A percentile compares a stretch with the other conserved stretches of the same genome.
Conservation (phyloP, 2,888 invertebrate genomes). For the Pomacea canaliculata region DNA sequence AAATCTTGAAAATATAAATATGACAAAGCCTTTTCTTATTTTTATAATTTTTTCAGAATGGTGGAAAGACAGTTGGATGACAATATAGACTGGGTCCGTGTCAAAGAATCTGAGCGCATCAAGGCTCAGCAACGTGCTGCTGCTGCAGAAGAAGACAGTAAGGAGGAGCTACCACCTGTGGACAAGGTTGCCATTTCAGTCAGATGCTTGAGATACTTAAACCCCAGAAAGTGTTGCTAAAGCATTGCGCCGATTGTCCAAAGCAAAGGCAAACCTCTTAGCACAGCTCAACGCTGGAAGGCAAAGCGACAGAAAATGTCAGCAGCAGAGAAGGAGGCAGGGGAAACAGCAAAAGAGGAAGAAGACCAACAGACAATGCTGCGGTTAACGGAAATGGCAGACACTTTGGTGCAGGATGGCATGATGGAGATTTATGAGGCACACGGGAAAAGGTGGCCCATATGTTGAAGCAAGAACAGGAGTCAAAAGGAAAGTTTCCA, state of each 20-base stretch:
- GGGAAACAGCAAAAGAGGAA: slow-evolving; percentile 56
- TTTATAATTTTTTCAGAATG: slow-evolving; percentile 63
- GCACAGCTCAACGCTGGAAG: slow-evolving; percentile 86
- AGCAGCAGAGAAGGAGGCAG: slow-evolving; percentile 56
- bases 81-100: slow-evolving; percentile 83
- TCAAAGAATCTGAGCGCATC: slow-evolving; percentile 55
- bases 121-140: slow-evolving; percentile 28
- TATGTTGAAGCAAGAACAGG: slow-evolving; percentile 48
- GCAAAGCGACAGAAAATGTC: slow-evolving; percentile 79
- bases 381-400: slow-evolving; percentile 88
- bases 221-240: slow-evolving; percentile 87
- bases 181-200: slow-evolving; percentile 76
- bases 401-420: slow-evolving; percentile 86
- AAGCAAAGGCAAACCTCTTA: slow-evolving; percentile 60
- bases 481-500: slow-evolving; percentile 36
- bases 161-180: slow-evolving; percentile 61
- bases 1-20: too few relatives aligned
- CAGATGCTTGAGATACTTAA: slow-evolving; percentile 76
- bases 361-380: slow-evolving; percentile 73
- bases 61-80: slow-evolving; percentile 97
- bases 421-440: slow-evolving; percentile 97
- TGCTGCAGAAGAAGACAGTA: slow-evolving; percentile 39
- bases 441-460: slow-evolving; percentile 77
- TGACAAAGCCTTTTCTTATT: neutral
- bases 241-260: slow-evolving; percentile 85